Evolutionary conservation across 2,113 vertebrate genomes (phyloP).

Genomic region (Argyrosomus japonicus): DNA sequence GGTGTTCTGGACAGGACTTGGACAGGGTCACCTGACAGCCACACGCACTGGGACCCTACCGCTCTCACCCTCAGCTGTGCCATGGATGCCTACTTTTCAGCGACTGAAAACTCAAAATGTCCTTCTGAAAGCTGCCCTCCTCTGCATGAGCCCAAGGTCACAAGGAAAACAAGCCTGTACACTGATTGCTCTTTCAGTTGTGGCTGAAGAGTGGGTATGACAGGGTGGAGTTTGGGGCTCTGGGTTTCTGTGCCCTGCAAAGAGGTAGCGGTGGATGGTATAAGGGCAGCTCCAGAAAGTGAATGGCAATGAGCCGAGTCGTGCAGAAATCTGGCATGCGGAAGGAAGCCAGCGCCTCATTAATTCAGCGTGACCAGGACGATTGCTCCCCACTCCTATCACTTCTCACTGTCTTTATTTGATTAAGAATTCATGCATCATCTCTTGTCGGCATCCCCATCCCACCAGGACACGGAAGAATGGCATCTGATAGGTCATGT

Average conservation of each 20-base stretch:
- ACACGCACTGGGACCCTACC: slow-evolving; percentile 13
- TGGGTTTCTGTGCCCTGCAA: neutral
- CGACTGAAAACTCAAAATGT: slow-evolving; percentile 8
- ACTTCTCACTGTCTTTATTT: slow-evolving; percentile 65
- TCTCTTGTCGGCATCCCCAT: slow-evolving; percentile 54
- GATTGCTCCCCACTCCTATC: slow-evolving; percentile 62
- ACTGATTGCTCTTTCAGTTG: neutral
- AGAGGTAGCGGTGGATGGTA: slow-evolving; percentile 3
- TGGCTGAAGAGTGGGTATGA: neutral
- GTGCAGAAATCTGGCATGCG: slow-evolving; percentile 55
- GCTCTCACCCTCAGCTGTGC: slow-evolving; percentile 31
- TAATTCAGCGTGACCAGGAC: slow-evolving; percentile 60
- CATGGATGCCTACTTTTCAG: slow-evolving; percentile 13
- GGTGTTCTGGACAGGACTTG: slow-evolving; percentile 30
- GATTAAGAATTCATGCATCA: slow-evolving; percentile 80
- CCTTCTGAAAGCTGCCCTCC: neutral
- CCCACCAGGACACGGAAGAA: slow-evolving; percentile 52
- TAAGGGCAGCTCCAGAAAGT: slow-evolving; percentile 30
- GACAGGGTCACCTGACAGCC: slow-evolving; percentile 28
- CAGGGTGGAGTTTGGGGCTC: neutral
- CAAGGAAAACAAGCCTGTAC: slow-evolving; percentile 7
- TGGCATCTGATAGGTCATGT: slow-evolving; percentile 45
- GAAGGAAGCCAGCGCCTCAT: slow-evolving; percentile 57
- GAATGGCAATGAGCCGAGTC: slow-evolving; percentile 51
- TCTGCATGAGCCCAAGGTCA: slow-evolving; percentile 54